Base-by-base conservation (phyloP, 2,113 vertebrate species). In the Lanius ludovicianus region DNA sequence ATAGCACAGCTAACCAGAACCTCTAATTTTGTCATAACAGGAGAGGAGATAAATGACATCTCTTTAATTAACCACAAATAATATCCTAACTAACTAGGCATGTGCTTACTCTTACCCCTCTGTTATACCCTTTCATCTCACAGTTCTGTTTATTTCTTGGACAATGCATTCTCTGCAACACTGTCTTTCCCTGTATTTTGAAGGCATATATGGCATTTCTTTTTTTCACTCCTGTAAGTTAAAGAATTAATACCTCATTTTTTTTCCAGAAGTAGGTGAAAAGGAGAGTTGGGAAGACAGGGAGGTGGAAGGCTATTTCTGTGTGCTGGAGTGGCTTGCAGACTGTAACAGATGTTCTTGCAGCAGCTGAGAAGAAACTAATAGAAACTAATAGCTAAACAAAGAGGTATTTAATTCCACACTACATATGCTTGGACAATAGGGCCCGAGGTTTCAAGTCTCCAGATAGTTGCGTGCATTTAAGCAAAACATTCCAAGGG, bases 311-410 rank as follows among this genome's bases (percentile, higher is more conserved):
- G 25, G 18, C 50, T 83, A 5, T 87, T 89, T 87, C 49, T 90
- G 24, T 75, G 31, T n/a, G 35, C 44, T 78, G 60, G n/a, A 67
- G 67, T 64, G 41, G 35, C 56, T 96, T 73, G 33, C 63, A 94
- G 79, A 18, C 27, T 63, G 39, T 39, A 95, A 89, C 92, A 96
- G 92, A 96, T 92, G 85, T 92, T 92, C 64, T 86, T 90, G 80
- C 33, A 94, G 76, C 92, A 94, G 88, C 92, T 94, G 93, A 95
- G 81, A 92, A 94, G 75, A 90, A 93, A 94, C 30, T 69, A 86
- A 96, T 50, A 93, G 75, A 90, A 93, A 83, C 22, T 73, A 88
- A 94, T 41, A 92, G 52, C 93, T 93, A 86, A 86, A 90, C 90
- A 96, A 95, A 92, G 92, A 84, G 49, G 69, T 70, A 95, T 96